Evolutionary conservation across 2,888 invertebrate species (phyloP).

Genomic region (Harmothoe impar): DNA sequence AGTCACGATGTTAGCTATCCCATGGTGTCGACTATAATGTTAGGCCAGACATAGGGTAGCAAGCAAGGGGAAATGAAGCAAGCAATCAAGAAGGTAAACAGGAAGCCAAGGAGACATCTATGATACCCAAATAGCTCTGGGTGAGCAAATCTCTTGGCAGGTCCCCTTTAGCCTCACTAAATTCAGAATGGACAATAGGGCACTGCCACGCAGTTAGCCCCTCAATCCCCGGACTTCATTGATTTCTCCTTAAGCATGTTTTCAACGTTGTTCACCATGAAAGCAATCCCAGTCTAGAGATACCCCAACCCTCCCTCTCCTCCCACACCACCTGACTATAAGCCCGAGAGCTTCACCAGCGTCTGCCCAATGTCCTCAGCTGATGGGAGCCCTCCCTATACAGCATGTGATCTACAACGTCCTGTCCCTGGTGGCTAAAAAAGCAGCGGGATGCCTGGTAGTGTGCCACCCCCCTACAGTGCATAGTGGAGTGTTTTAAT

Average conservation of each 20-base stretch:
- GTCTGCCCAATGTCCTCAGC: slow-evolving; percentile 35
- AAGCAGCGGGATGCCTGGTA: not conserved
- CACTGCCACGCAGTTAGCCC: not conserved
- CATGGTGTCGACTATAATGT: no score
- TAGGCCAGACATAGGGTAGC: no score
- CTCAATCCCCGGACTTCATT: not conserved
- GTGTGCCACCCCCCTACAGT: not conserved
- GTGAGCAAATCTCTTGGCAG: not conserved
- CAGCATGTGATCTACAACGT: slow-evolving; percentile 29
- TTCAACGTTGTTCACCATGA: not conserved
- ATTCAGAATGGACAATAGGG: not conserved
- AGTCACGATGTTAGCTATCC: no score
- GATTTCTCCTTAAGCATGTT: not conserved
- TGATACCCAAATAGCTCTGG: not conserved
- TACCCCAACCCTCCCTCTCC: not conserved
- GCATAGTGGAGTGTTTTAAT: not conserved
- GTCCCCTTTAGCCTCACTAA: not conserved
- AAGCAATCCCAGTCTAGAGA: not conserved
- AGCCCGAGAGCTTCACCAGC: not conserved
- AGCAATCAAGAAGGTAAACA: no score
- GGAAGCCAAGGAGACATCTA: no score
- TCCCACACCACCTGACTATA: not conserved
- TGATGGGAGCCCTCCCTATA: not conserved
- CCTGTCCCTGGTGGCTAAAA: slow-evolving; percentile 2
- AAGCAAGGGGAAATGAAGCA: no score